phyloP scores from a whole-genome alignment of 2,113 vertebrate genomes.

The Gallinago jamesoni region DNA sequence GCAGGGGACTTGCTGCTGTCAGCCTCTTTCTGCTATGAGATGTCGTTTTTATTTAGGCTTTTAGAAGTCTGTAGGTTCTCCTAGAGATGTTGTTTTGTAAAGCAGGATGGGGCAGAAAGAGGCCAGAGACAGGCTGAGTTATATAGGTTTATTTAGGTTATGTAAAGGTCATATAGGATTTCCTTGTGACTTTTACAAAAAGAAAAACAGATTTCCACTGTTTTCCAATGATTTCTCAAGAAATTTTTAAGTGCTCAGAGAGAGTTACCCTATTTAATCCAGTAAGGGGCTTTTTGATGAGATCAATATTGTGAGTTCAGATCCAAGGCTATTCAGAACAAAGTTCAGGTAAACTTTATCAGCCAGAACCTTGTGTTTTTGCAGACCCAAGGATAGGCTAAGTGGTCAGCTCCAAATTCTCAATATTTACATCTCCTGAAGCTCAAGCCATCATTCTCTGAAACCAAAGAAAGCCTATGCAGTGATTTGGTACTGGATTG shows the following conservation, averaged over 20 bases:
- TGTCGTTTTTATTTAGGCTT: slow-evolving; percentile 28
- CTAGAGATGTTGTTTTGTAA: slow-evolving; percentile 13
- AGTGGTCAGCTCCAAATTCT: background rate
- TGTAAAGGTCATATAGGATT: background rate
- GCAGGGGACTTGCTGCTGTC: slow-evolving; percentile 61
- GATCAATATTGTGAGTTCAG: background rate
- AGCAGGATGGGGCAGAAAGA: slow-evolving; percentile 19
- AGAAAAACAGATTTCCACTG: background rate
- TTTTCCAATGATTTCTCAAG: background rate
- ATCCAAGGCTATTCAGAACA: background rate
- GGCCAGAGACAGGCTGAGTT: background rate
- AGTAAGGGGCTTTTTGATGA: background rate
- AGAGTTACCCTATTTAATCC: background rate
- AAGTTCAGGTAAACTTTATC: background rate
- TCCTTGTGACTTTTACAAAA: background rate
- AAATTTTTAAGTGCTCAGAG: background rate
- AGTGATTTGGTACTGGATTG: background rate
- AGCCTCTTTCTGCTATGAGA: slow-evolving; percentile 21
- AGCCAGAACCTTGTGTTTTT: background rate
- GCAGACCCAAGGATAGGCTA: background rate
- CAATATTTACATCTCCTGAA: background rate
- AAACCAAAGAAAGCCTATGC: background rate
- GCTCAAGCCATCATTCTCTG: background rate
- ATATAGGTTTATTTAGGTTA: background rate
- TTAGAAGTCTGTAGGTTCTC: slow-evolving; percentile 40